phyloP scores from a whole-genome alignment of 2,113 vertebrate genomes.

The Boleophthalmus pectinirostris region DNA sequence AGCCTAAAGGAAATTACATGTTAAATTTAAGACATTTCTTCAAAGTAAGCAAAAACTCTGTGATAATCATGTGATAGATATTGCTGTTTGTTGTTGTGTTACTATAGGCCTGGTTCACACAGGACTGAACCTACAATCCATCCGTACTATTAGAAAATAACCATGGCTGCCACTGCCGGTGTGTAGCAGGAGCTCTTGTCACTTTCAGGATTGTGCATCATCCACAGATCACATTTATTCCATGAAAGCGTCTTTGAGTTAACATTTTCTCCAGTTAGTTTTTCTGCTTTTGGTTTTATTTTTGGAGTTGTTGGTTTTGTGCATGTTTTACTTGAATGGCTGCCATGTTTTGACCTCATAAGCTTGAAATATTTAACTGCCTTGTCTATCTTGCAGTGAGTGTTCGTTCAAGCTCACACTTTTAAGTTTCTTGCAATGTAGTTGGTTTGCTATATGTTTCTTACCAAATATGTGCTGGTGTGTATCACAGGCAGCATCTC shows the following conservation, averaged over 20 bases:
- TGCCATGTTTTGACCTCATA: slow-evolving; percentile 93
- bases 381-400: slow-evolving; percentile 66
- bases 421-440: slow-evolving; percentile 50
- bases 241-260: slow-evolving; percentile 44
- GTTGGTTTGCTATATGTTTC: slow-evolving; percentile 66
- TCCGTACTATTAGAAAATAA: slow-evolving; percentile 43
- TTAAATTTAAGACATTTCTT: slow-evolving; percentile 6
- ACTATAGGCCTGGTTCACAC: slow-evolving; percentile 32
- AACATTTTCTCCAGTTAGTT: slow-evolving; percentile 30
- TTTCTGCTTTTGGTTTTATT: slow-evolving; percentile 51
- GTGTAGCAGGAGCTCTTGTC: slow-evolving; percentile 42
- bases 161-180: slow-evolving; percentile 45
- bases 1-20: slow-evolving; percentile 23
- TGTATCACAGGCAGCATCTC: slow-evolving; percentile 47
- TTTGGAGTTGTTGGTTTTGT: slow-evolving; percentile 62
- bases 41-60: slow-evolving; percentile 1
- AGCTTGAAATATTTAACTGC: slow-evolving; percentile 73
- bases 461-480: slow-evolving; percentile 74
- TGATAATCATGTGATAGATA: not conserved
- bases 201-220: slow-evolving; percentile 50
- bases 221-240: slow-evolving; percentile 52
- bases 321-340: slow-evolving; percentile 95
- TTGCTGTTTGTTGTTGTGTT: slow-evolving; percentile 3
- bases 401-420: slow-evolving; percentile 53
- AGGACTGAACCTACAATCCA: slow-evolving; percentile 33